Conservation (phyloP, 2,113 vertebrate genomes). For the Microtus richardsoni region DNA sequence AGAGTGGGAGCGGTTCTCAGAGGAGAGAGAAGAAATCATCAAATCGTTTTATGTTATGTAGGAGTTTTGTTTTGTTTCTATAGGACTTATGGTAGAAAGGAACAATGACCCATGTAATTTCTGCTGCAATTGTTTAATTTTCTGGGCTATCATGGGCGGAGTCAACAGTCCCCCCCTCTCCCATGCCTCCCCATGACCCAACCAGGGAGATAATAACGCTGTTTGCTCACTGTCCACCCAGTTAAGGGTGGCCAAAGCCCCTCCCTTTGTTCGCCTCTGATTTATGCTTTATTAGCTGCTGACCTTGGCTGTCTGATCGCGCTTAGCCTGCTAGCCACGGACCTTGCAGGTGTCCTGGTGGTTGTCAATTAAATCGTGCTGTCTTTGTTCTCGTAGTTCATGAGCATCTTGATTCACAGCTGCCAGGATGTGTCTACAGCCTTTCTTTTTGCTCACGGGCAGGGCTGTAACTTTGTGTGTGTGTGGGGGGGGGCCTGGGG, state of each 20-base stretch:
- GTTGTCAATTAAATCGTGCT: background rate
- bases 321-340: background rate
- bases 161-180: background rate
- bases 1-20: background rate
- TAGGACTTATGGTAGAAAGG: background rate
- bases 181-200: background rate
- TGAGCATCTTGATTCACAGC: background rate
- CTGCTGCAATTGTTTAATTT: background rate
- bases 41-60: background rate
- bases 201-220: background rate
- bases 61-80: too few species aligned
- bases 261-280: background rate
- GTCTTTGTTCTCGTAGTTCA: background rate
- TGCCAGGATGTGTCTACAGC: background rate
- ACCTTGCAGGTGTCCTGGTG: background rate
- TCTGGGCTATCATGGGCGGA: background rate
- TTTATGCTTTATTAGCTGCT: background rate
- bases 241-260: background rate
- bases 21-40: background rate
- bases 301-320: background rate
- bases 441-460: background rate
- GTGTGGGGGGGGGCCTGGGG: too few species aligned
- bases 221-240: background rate
- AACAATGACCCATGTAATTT: background rate
- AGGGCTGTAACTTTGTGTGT: background rate